Evolutionary conservation across 2,113 vertebrate genomes (phyloP), one percentile per base, ranked within the genome.

Genomic region (Tachycineta bicolor): DNA sequence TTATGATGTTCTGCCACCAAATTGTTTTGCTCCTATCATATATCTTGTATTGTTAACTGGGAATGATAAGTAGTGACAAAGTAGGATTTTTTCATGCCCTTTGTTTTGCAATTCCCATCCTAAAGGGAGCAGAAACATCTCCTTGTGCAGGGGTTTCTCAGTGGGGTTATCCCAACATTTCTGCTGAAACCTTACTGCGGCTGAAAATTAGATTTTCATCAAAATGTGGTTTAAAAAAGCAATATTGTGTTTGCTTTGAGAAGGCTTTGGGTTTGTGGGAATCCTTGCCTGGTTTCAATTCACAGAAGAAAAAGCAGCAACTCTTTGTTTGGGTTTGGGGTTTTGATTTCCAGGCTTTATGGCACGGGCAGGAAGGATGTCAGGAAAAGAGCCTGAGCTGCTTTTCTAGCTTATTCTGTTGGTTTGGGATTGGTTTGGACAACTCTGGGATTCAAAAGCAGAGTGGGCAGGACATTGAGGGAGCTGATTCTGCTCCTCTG

Each of bases 1-100:
- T 98, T 98, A 97, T 98, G 97, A 98, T 97, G 95, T 97, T 98
- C 98, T 98, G 97, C 97, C 97, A 98, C 98, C 97, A 98, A 98
- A 98, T 97, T 98, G 98, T 98, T 98, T 97, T 97, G 96, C 97
- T 97, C 85, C 95, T 97, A 95, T 98, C 98, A 86, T 97, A 94
- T 95, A 97, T 98, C 97, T 98, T 91, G 94, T 92, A 94, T 97
- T 96, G 98, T 98, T 98, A 98, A 97, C 93, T 85, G 82, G 96
- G 91, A 97, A 94, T 97, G 98, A 98, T 97, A 97, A 98, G 97
- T 90, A 96, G 96, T 95, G 97, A 98, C 97, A 98, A 94, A 34
- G 34, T 33, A 95, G 89, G 82, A 21, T 65, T 86, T 93, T 95
- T 68, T 60, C 58, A 14, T 96, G 87, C 49, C 73, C 76, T 84